These are phyloP conservation scores for Vanessa tameamea DNA, from an alignment of 1,140 invertebrate genomes.

Conservation along the genomic window DNA sequence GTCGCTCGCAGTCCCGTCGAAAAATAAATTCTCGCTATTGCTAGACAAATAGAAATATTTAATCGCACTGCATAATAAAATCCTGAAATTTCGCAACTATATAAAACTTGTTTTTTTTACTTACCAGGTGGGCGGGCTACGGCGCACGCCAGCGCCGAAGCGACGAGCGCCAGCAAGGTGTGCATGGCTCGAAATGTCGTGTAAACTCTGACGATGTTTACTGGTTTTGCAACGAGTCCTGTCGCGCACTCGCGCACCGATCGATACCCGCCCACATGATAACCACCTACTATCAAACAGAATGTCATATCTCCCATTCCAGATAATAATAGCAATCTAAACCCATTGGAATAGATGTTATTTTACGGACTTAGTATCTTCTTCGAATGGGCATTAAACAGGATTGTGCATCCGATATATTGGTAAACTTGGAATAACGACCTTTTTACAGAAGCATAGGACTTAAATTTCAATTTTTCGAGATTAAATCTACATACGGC, in stretches of 20 bases:
- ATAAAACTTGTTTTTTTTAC: constrained; percentile 31
- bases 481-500: constrained; percentile 13
- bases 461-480: background rate
- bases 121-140: constrained; percentile 56
- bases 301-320: constrained; percentile 46
- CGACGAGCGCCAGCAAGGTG: constrained; percentile 48
- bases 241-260: constrained; percentile 61
- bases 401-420: constrained; percentile 40
- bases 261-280: constrained; percentile 72
- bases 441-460: constrained; percentile 5
- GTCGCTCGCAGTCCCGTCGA: background rate
- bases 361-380: constrained; percentile 33
- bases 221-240: constrained; percentile 41
- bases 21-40: constrained; percentile 15
- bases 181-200: constrained; percentile 50
- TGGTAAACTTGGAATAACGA: constrained; percentile 1
- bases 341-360: constrained; percentile 12
- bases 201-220: constrained; percentile 53
- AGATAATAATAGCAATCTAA: constrained; percentile 19
- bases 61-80: constrained; percentile 27
- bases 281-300: constrained; percentile 31
- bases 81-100: constrained; percentile 16
- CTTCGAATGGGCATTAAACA: background rate
- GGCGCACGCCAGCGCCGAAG: constrained; percentile 49
- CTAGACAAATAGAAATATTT: constrained; percentile 11